Base-by-base conservation (phyloP, 2,888 invertebrate genomes). In the Limnephilus marmoratus region DNA sequence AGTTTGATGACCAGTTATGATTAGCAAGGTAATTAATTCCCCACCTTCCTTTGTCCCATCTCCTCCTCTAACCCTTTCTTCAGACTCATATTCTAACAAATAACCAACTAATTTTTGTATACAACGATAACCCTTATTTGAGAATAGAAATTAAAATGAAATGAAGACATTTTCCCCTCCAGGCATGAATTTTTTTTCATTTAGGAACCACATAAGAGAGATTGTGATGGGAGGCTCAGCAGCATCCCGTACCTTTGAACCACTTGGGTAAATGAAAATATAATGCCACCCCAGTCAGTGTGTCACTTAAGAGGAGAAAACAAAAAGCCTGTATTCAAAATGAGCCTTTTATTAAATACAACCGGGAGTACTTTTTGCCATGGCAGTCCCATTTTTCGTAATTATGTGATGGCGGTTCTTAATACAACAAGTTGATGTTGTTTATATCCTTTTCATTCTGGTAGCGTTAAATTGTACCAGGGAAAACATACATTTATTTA, bases 251-350 rank as follows among this genome's bases (percentile, higher is more conserved):
- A 34, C 87, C 87, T 87, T 53, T 68, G 31, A 53, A 31, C 31
- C 92, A 93, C 93, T 91, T 87, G 91, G 88, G 87, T 81, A 93
- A 93, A 93, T 93, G 91, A 93, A 93, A 93, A 93, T 93, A 93
- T 93, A 93, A 91, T 89, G 89, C 87, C 83, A 37, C 29, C 85
- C n/a, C 81, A 87, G 53, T 53, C 91, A 53, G 88, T 24, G 37
- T 89, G 91, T 91, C 91, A 91, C 49, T 87, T 81, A 81, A 86
- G 86, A 34, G 45, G 45, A 90, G 45, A 37, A 81, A 90, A 90
- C 81, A 90, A 90, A 90, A 91, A 86, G 91, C 45, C 81, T 87
- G 91, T 81, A 91, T 91, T 81, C 81, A 85, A 91, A 91, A 87
- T 90, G 85, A 90, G 87, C 29, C 87, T 87, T 53, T 29, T 87